These are phyloP conservation scores for Ailurus styani DNA, from an alignment of 2,113 vertebrate genomes.

Conservation along the genomic window DNA sequence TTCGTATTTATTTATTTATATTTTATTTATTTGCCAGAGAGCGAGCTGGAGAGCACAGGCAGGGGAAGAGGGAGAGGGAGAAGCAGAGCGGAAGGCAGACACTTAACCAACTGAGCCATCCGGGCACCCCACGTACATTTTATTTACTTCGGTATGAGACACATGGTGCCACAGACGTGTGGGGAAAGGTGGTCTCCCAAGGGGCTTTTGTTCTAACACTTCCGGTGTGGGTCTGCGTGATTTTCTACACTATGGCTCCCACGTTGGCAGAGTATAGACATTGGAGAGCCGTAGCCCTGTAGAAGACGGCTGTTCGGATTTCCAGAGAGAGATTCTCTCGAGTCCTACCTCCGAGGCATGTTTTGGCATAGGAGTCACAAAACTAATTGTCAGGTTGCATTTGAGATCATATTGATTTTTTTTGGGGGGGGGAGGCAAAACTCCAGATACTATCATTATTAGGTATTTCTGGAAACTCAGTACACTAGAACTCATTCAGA, in stretches of 20 bases:
- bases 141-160: background rate
- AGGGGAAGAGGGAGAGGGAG: too few relatives aligned
- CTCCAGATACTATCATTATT: background rate
- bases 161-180: background rate
- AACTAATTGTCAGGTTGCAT: background rate
- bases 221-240: background rate
- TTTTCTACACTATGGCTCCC: background rate
- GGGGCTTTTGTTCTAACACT: background rate
- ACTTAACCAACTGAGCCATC: too few relatives aligned
- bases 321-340: background rate
- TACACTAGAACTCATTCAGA: background rate
- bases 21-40: too few relatives aligned
- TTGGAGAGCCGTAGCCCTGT: fast-evolving
- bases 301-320: background rate
- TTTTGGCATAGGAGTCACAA: background rate
- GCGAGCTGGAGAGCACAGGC: too few relatives aligned
- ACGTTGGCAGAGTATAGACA: background rate
- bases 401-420: background rate
- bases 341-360: too few relatives aligned
- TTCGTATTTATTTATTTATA: too few relatives aligned
- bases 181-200: background rate
- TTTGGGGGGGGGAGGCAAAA: background rate
- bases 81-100: too few relatives aligned
- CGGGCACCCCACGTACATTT: background rate
- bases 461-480: background rate